These are phyloP conservation scores for Ectemnius lituratus DNA, from an alignment of 2,888 invertebrate species.

Conservation along the genomic window DNA sequence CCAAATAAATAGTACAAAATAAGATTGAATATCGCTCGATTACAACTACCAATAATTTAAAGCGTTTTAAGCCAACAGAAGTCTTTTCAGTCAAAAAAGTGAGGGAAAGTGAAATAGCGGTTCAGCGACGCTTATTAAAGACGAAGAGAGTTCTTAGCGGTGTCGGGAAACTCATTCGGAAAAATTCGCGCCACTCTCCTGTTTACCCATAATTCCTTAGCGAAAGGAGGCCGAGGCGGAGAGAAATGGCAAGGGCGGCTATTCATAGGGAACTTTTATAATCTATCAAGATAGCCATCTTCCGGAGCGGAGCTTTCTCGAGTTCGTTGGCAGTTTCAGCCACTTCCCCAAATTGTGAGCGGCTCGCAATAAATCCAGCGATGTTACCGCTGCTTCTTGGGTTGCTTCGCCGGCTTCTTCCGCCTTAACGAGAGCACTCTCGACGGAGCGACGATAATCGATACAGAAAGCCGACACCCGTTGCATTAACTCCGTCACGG, in stretches of 20 bases:
- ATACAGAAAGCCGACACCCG: slow-evolving; percentile 14
- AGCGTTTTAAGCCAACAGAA: too few relatives aligned
- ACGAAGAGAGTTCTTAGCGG: background rate
- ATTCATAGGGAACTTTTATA: slow-evolving; percentile 44
- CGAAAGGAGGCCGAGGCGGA: background rate
- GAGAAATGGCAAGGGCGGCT: slow-evolving; percentile 16
- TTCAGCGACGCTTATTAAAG: background rate
- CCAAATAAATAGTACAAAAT: too few relatives aligned
- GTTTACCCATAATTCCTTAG: slow-evolving; percentile 18
- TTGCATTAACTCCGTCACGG: slow-evolving; percentile 13
- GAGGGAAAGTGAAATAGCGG: too few relatives aligned
- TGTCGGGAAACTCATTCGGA: background rate
- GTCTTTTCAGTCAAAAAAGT: too few relatives aligned
- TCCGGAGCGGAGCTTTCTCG: slow-evolving; percentile 17
- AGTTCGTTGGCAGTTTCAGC: slow-evolving; percentile 26
- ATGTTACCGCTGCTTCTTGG: slow-evolving; percentile 10
- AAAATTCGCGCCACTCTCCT: background rate
- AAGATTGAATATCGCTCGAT: too few relatives aligned
- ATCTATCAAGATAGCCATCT: slow-evolving; percentile 51
- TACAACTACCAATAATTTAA: too few relatives aligned
- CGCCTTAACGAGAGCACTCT: slow-evolving; percentile 1
- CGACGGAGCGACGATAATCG: slow-evolving; percentile 26
- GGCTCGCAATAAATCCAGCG: slow-evolving; percentile 38
- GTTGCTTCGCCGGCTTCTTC: too few relatives aligned
- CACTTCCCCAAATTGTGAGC: slow-evolving; percentile 24